phyloP scores from a whole-genome alignment of 2,888 invertebrate genomes.

The Caenorhabditis auriculariae region DNA sequence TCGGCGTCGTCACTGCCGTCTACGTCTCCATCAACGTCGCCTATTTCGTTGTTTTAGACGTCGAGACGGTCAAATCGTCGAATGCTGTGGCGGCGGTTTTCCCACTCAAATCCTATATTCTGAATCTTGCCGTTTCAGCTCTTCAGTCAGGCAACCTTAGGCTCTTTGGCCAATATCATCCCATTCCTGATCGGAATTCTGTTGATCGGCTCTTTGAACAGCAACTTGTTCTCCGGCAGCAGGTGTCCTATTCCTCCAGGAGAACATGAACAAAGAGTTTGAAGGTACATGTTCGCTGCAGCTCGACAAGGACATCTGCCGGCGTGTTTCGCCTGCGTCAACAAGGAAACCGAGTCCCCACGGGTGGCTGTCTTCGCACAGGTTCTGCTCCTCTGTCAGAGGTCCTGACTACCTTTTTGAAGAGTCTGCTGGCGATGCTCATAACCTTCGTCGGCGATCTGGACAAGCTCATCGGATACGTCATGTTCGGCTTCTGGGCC shows the following conservation, averaged over 20 bases:
- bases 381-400: conserved; percentile 9
- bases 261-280: not conserved
- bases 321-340: conserved; percentile 58
- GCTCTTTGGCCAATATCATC: conserved; percentile 55
- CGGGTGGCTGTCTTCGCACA: conserved; percentile 60
- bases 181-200: conserved; percentile 62
- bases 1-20: conserved; percentile 48
- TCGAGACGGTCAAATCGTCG: conserved; percentile 58
- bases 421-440: conserved; percentile 56
- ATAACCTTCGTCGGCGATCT: conserved; percentile 60
- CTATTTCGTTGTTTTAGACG: conserved; percentile 62
- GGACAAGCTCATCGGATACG: conserved; percentile 59
- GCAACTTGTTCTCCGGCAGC: conserved; percentile 60
- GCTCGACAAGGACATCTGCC: conserved; percentile 61
- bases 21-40: conserved; percentile 60
- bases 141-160: conserved; percentile 59
- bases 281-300: conserved; percentile 61
- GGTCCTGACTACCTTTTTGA: conserved; percentile 5
- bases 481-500: conserved; percentile 63
- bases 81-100: conserved; percentile 61
- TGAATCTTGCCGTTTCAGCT: conserved; percentile 36
- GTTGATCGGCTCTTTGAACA: conserved; percentile 60
- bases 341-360: conserved; percentile 54
- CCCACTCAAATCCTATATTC: not conserved
- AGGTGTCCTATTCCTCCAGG: conserved; percentile 13